Evolutionary conservation across 2,888 invertebrate genomes (phyloP), one percentile per base, ranked within the genome.

Genomic region (Lasioglossum marginatum): DNA sequence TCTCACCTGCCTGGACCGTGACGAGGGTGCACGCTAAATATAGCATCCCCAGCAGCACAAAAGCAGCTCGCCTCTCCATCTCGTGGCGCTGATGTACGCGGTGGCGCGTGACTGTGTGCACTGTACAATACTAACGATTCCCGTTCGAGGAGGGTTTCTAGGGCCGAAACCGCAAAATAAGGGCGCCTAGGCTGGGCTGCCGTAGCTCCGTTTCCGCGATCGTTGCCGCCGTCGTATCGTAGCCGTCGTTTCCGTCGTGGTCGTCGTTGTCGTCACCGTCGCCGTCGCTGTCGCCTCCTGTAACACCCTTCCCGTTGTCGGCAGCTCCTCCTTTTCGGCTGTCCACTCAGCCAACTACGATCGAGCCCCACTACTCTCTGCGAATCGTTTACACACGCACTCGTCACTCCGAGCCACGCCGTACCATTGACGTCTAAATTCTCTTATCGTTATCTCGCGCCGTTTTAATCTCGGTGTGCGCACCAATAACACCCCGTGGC

Each of bases 1-100:
- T 92, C 94, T 94, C 93, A 95, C 95, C 94, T 93, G 94, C 94
- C 87, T 93, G 92, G 91, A 93, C 92, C 89, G 91, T 93, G 91
- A 88, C 92, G 91, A 94, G 92, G 93, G 92, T 92, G 92, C 93
- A 91, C 88, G 94, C 94, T 94, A 95, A 94, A 94, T 93, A 94
- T 94, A 95, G 95, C 94, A 94, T 90, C 84, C 92, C 92, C 91
- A 94, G 92, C 91, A 93, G 92, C 89, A 93, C 91, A 91, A 93
- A 92, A 92, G 91, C 92, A 92, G 92, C 93, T 91, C 89, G 92
- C 82, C 91, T 93, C 92, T 94, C 93, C 94, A 95, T 95, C 92
- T 92, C 91, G 92, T 91, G 89, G 91, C 90, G 87, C 88, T 90
- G 88, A 89, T 87, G 86, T 91, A 91, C 90, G 91, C 90, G 90